Percentiles rank a stretch among this genome's conserved stretches.
Evolutionary conservation across 1,140 invertebrate species (phyloP).

Genomic region (Pentalonia nigronervosa): DNA sequence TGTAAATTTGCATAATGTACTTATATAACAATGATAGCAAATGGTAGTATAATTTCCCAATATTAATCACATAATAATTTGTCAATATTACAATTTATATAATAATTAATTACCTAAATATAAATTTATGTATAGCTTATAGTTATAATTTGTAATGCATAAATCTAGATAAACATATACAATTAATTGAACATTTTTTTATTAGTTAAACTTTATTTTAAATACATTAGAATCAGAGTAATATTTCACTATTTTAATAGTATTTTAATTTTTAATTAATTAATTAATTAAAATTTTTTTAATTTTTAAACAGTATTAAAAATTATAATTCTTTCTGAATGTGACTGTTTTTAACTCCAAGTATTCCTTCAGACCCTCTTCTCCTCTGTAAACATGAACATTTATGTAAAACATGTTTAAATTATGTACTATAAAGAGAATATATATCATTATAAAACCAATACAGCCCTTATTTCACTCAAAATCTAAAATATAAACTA

Average conservation of each 20-base stretch:
- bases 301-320: background rate
- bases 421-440: background rate
- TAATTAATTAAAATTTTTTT: too few relatives aligned
- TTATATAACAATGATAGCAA: too few relatives aligned
- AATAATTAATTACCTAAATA: too few relatives aligned
- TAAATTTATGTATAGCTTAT: too few relatives aligned
- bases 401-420: conserved; percentile 43
- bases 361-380: conserved; percentile 79
- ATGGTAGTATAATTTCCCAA: too few relatives aligned
- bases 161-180: background rate
- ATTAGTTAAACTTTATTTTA: background rate
- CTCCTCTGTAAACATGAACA: conserved; percentile 68
- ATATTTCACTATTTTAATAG: background rate
- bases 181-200: background rate
- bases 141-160: too few relatives aligned
- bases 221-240: background rate
- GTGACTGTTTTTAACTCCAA: conserved; percentile 80
- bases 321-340: conserved; percentile 62
- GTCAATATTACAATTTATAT: too few relatives aligned
- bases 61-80: too few relatives aligned
- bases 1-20: too few relatives aligned
- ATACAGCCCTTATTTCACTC: background rate
- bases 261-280: background rate
- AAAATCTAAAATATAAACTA: background rate
- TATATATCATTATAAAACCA: background rate